Conservation (phyloP, 2,888 invertebrate genomes). For the Bellardia bayeri region DNA sequence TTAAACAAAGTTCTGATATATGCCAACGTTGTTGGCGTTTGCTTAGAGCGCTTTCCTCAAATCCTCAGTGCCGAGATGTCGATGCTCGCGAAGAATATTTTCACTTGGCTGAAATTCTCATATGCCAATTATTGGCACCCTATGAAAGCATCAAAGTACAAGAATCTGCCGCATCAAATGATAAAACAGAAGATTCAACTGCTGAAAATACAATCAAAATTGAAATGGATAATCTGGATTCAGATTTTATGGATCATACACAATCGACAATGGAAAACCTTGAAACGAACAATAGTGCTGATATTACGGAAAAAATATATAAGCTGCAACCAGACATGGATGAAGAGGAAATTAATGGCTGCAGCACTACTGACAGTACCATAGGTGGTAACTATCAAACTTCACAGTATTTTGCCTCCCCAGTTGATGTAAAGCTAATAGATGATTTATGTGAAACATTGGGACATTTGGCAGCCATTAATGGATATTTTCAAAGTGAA, state of each 20-base stretch:
- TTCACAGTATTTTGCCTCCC: conserved; percentile 81
- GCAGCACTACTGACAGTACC: not conserved
- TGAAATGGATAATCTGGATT: conserved; percentile 74
- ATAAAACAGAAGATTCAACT: conserved; percentile 33
- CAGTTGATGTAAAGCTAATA: conserved; percentile 78
- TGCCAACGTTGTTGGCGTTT: conserved; percentile 82
- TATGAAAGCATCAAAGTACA: conserved; percentile 80
- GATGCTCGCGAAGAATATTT: conserved; percentile 81
- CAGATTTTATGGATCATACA: conserved; percentile 45
- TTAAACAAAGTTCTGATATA: conserved; percentile 80
- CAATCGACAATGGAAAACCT: conserved; percentile 43
- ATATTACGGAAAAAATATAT: conserved; percentile 78
- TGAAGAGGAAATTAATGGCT: conserved; percentile 76
- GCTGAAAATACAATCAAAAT: conserved; percentile 74
- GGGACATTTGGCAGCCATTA: conserved; percentile 80
- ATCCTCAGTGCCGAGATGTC: conserved; percentile 79
- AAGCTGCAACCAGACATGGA: conserved; percentile 79
- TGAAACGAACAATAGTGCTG: conserved; percentile 4
- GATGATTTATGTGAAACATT: conserved; percentile 82
- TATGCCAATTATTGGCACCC: conserved; percentile 82
- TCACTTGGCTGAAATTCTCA: conserved; percentile 82
- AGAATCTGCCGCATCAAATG: conserved; percentile 13
- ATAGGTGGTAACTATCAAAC: conserved; percentile 43
- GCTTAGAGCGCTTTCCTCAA: conserved; percentile 81
- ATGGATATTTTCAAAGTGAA: conserved; percentile 82